Conservation (phyloP, 2,888 invertebrate species). For the Drosophila rellima region DNA sequence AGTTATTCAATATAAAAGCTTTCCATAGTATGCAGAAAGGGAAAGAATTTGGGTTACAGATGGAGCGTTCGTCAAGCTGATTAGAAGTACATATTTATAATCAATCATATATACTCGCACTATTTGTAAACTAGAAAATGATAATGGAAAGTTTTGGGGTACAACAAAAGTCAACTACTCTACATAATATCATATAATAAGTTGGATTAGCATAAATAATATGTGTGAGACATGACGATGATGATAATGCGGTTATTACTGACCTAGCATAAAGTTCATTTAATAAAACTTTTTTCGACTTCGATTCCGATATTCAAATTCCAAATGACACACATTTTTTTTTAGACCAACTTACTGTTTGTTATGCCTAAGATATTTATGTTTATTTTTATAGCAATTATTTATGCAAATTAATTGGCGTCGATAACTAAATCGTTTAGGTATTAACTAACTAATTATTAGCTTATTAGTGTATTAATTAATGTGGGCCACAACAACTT, state of each 20-base stretch:
- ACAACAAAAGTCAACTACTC: background rate
- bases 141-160: background rate
- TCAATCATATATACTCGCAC: background rate
- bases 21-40: background rate
- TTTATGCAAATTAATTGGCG: slow-evolving; percentile 53
- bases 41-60: background rate
- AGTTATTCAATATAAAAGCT: background rate
- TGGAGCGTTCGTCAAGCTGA: background rate
- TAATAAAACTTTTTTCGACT: slow-evolving; percentile 14
- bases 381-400: slow-evolving; percentile 19
- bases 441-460: slow-evolving; percentile 21
- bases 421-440: slow-evolving; percentile 5
- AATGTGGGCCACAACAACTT: slow-evolving; percentile 26
- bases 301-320: slow-evolving; percentile 58
- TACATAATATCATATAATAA: background rate
- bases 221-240: slow-evolving; percentile 3
- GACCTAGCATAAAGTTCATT: slow-evolving; percentile 59
- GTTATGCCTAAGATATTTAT: background rate
- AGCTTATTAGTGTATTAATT: slow-evolving; percentile 20
- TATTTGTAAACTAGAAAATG: background rate
- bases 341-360: slow-evolving; percentile 20
- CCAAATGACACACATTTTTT: slow-evolving; percentile 51
- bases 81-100: background rate
- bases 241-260: slow-evolving; percentile 34
- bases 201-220: slow-evolving; percentile 24